phyloP scores from a whole-genome alignment of 35 echinoderm and acorn worm genomes.

The Lytechinus pictus region DNA sequence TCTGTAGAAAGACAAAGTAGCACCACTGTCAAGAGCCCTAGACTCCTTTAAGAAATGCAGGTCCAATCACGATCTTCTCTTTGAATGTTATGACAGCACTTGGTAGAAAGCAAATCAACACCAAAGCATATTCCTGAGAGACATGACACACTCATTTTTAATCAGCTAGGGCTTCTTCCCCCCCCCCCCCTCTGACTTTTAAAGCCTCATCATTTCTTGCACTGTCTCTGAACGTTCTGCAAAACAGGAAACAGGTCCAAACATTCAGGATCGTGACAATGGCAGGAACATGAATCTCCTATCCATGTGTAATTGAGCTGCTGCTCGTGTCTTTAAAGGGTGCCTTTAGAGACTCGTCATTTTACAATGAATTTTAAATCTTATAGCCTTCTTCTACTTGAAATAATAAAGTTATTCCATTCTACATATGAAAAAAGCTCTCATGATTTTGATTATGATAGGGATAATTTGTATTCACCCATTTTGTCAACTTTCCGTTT shows the following conservation, averaged over 20 bases:
- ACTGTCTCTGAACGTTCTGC: not conserved
- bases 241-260: not conserved
- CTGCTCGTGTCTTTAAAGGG: not conserved
- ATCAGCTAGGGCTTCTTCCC: not conserved
- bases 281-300: not conserved
- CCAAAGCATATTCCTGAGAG: not conserved
- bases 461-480: no score
- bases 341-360: not conserved
- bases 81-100: not conserved
- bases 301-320: slow-evolving; percentile 8
- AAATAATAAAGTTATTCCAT: not conserved
- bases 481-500: no score
- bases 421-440: not conserved
- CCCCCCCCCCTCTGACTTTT: not conserved
- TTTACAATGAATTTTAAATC: not conserved
- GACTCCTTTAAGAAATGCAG: not conserved
- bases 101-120: not conserved
- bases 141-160: not conserved
- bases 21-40: not conserved
- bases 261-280: not conserved
- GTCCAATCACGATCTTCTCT: not conserved
- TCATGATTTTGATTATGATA: not conserved
- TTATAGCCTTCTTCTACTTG: not conserved
- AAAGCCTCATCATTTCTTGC: not conserved
- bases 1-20: not conserved